These are phyloP conservation scores for Leptopilina clavipes DNA, from an alignment of 1,140 invertebrate species.

Conservation along the genomic window DNA sequence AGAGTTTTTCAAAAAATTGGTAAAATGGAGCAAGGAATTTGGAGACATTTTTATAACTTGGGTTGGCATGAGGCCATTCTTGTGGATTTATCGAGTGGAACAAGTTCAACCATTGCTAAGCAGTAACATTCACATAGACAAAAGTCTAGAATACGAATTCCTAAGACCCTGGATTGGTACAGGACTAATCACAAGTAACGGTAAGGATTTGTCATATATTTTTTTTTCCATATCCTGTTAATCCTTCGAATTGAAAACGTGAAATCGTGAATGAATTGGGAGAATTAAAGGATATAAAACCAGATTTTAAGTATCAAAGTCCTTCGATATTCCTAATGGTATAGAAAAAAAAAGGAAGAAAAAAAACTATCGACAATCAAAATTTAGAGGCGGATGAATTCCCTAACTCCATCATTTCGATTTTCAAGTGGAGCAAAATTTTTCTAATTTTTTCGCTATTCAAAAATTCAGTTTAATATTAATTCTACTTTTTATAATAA, in stretches of 20 bases:
- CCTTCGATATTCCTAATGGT: no score
- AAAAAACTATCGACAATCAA: no score
- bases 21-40: constrained; percentile 59
- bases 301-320: no score
- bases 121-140: constrained; percentile 76
- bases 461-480: no score
- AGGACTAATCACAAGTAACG: constrained; percentile 77
- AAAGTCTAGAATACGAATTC: constrained; percentile 79
- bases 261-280: neutral
- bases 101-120: constrained; percentile 64
- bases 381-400: no score
- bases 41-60: constrained; percentile 65
- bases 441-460: no score
- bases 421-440: no score
- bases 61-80: constrained; percentile 64
- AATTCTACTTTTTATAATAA: no score
- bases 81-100: constrained; percentile 64
- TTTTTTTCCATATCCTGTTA: constrained; percentile 22
- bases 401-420: no score
- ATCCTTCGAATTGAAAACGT: constrained; percentile 19
- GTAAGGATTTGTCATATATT: constrained; percentile 53
- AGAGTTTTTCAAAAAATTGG: constrained; percentile 63
- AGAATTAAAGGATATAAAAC: constrained; percentile 15
- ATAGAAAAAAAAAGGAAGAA: no score
- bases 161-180: constrained; percentile 79